These are phyloP conservation scores for Myotis myotis DNA, from an alignment of 2,797 vertebrate genomes.

Conservation along the genomic window DNA sequence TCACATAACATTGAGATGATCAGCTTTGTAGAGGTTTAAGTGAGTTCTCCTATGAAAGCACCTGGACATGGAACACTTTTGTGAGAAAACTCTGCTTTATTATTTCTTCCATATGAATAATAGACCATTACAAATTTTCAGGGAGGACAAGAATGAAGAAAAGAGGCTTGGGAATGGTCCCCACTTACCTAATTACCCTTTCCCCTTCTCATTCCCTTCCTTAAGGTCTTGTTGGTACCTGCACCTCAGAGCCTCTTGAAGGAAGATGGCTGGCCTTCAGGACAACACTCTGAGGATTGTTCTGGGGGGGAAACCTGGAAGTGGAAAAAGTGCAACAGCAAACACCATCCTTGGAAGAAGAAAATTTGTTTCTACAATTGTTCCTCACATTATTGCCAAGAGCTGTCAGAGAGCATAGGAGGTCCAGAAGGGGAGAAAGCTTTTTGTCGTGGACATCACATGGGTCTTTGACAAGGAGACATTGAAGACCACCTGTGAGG, in stretches of 20 bases:
- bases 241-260: background rate
- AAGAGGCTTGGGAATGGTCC: background rate
- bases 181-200: too few species aligned
- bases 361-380: rapidly evolving
- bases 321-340: slow-evolving; percentile 39
- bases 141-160: background rate
- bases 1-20: background rate
- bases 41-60: background rate
- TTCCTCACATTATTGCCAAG: background rate
- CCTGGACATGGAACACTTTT: background rate
- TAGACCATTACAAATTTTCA: background rate
- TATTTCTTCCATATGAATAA: background rate
- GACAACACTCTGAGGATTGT: background rate
- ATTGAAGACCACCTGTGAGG: rapidly evolving
- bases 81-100: background rate
- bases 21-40: background rate
- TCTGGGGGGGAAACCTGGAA: background rate
- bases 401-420: background rate
- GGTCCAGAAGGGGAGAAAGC: background rate
- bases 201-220: background rate
- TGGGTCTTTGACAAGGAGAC: slow-evolving; percentile 50
- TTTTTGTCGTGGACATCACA: slow-evolving; percentile 57
- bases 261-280: background rate
- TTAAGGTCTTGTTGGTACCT: background rate
- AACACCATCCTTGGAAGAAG: background rate